These are phyloP conservation scores for Cyanocitta stelleri DNA, from an alignment of 2,113 vertebrate genomes.

Conservation along the genomic window DNA sequence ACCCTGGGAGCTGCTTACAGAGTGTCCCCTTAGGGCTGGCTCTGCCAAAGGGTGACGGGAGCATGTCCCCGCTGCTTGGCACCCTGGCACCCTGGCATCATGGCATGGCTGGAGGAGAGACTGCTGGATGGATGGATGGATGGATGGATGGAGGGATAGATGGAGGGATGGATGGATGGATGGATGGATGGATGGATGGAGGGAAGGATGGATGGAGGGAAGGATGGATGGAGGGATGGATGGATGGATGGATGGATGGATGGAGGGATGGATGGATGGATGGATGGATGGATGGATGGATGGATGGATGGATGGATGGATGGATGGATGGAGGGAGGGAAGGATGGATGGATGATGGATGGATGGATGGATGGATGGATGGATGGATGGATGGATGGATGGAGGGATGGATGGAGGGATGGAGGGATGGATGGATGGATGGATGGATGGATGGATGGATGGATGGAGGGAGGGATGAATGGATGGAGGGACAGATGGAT, in stretches of 20 bases:
- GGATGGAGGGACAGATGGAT: background rate
- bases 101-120: background rate
- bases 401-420: background rate
- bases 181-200: background rate
- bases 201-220: background rate
- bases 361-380: background rate
- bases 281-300: background rate
- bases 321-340: background rate
- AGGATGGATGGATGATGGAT: background rate
- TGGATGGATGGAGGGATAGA: background rate
- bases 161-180: background rate
- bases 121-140: background rate
- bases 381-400: background rate
- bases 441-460: background rate
- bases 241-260: background rate
- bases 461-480: background rate
- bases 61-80: background rate
- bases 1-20: background rate
- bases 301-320: background rate
- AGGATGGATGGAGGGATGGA: background rate
- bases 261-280: background rate
- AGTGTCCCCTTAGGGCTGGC: background rate
- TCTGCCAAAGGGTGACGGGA: background rate
- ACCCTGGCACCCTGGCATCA: accelerated
- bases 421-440: background rate